These are phyloP conservation scores for Sympetrum striolatum DNA, from an alignment of 2,888 invertebrate species.

Conservation along the genomic window DNA sequence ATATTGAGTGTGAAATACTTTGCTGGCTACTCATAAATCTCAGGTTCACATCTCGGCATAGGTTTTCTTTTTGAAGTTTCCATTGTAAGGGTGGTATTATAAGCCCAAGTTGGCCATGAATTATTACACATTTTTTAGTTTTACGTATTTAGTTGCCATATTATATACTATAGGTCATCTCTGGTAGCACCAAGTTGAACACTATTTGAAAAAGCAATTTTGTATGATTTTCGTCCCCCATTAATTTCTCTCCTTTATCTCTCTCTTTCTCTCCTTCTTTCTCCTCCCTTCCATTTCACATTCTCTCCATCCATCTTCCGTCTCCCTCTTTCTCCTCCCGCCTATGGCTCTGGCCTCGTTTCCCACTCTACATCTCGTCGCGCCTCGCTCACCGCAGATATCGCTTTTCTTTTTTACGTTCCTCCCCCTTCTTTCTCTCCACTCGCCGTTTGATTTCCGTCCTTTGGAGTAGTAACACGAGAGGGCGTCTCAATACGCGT, in stretches of 20 bases:
- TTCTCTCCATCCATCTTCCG: neutral
- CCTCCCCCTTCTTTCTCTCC: neutral
- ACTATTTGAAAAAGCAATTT: neutral
- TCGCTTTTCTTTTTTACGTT: constrained; percentile 5
- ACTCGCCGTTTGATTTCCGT: constrained; percentile 25
- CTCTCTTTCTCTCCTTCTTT: neutral
- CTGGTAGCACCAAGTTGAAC: too few relatives aligned
- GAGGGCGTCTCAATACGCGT: constrained; percentile 42
- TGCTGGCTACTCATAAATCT: too few relatives aligned
- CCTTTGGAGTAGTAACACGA: constrained; percentile 41
- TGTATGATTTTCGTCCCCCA: too few relatives aligned
- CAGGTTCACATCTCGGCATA: too few relatives aligned
- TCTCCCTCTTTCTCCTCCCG: neutral
- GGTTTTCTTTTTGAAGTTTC: too few relatives aligned
- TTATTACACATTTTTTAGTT: too few relatives aligned
- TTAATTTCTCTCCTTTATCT: neutral
- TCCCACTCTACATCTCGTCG: constrained; percentile 5
- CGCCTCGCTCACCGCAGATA: constrained; percentile 37
- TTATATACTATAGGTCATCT: too few relatives aligned
- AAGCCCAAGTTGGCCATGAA: too few relatives aligned
- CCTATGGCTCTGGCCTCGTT: constrained; percentile 4
- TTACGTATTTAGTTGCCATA: too few relatives aligned
- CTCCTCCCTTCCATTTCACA: neutral
- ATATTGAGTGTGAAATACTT: too few relatives aligned
- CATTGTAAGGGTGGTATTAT: too few relatives aligned